Percentiles rank a stretch among this genome's conserved stretches.
phyloP scores from a whole-genome alignment of 2,888 invertebrate genomes.

The Tuberolachnus salignus region DNA sequence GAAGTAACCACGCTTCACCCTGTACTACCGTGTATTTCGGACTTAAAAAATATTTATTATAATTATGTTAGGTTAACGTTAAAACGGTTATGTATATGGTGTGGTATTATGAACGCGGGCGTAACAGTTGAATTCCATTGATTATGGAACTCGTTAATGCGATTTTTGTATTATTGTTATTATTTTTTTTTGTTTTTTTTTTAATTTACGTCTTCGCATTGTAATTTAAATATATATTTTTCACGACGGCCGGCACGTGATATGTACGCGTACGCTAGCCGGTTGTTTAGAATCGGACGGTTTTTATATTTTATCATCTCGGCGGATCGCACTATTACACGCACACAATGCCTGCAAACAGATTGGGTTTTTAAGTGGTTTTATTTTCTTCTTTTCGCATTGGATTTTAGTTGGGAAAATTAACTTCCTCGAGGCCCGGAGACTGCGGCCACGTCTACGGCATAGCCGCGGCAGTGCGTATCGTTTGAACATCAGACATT shows the following conservation, averaged over 20 bases:
- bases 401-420: slow-evolving; percentile 29
- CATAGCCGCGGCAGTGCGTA: background rate
- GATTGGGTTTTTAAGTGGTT: background rate
- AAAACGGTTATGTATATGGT: too few species aligned
- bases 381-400: slow-evolving; percentile 5
- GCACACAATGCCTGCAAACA: background rate
- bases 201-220: background rate
- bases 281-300: background rate
- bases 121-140: too few species aligned
- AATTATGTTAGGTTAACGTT: too few species aligned
- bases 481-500: slow-evolving; percentile 25
- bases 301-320: background rate
- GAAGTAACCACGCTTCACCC: too few species aligned
- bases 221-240: background rate
- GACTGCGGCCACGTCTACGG: background rate
- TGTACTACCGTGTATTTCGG: too few species aligned
- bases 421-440: slow-evolving; percentile 10
- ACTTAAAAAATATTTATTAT: too few species aligned
- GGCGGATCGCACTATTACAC: background rate
- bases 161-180: too few species aligned
- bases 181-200: too few species aligned
- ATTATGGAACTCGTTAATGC: too few species aligned
- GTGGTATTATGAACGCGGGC: too few species aligned
- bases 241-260: too few species aligned
- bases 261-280: background rate